Base-by-base conservation (phyloP, 2,797 vertebrate genomes). In the Rhinophrynus dorsalis region DNA sequence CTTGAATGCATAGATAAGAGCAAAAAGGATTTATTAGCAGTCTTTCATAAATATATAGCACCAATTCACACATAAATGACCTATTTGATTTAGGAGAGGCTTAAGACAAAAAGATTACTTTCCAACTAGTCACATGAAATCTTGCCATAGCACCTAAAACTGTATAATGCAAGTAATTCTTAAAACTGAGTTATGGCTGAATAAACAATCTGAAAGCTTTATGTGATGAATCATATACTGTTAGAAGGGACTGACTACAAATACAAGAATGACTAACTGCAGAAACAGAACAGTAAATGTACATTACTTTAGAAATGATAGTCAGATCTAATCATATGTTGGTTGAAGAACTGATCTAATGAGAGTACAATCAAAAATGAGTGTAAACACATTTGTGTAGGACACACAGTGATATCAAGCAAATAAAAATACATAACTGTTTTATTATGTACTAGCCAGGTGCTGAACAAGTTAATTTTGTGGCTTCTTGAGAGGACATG, bases 11-110 rank as follows among this genome's bases (percentile, higher is more conserved):
- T 40, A 58, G 30, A 67, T 57, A 67, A 57, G 40, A 57, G 40
- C 24, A 42, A 12, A 26, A n/a, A 42, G 13, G 48, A 58, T 35
- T 38, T 17, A 30, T 33, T 33, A 13, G n/a, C 35, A 44, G 37
- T 17, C 51, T 66, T 67, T 27, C 10, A 48, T 48, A 47, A 37
- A 57, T 57, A 57, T 38, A 67, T 58, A 58, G 38, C n/a, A 3
- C 13, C 13, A 26, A 42, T 32, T 56, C 17, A 58, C 57, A 30
- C 51, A 45, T 17, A 26, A 47, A 17, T 12, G 27, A 26, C 3
- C 17, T 38, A 32, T 64, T 54, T 54, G 15, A 65, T 30, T 52
- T 54, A 54, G 9, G 17, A 42, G 21, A 64, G n/a, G n/a, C n/a
- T n/a, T n/a, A 40, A 52, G 17, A 18, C 9, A 6, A 30, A 40